These are phyloP conservation scores for Lepidurus arcticus DNA, from an alignment of 1,140 invertebrate genomes.

Conservation along the genomic window DNA sequence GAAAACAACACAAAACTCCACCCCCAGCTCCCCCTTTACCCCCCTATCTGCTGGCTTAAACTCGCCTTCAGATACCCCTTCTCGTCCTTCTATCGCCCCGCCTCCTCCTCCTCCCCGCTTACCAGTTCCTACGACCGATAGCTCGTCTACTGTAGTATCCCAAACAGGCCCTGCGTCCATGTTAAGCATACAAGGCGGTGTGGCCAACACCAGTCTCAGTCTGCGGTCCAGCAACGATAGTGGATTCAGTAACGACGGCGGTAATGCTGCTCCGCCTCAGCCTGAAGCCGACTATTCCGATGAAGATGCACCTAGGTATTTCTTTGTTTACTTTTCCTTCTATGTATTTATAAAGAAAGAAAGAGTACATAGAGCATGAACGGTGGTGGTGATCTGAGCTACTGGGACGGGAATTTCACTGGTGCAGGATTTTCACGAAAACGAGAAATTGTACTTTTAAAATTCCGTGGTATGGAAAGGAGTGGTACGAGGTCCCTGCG, in stretches of 20 bases:
- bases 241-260: constrained; percentile 73
- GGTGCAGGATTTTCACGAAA: constrained; percentile 14
- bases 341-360: constrained; percentile 21
- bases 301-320: constrained; percentile 69
- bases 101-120: constrained; percentile 34
- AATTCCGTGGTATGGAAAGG: constrained; percentile 1
- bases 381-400: constrained; percentile 28
- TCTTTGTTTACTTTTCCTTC: constrained; percentile 8
- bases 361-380: constrained; percentile 25
- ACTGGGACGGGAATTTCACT: constrained; percentile 33
- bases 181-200: constrained; percentile 27
- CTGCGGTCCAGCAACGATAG: constrained; percentile 85
- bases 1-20: constrained; percentile 44
- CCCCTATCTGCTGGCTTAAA: constrained; percentile 42
- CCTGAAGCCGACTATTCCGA: constrained; percentile 85
- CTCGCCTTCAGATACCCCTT: constrained; percentile 32
- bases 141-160: constrained; percentile 34
- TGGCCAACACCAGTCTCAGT: constrained; percentile 37
- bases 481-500: background rate
- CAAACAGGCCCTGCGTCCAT: constrained; percentile 32
- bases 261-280: constrained; percentile 59
- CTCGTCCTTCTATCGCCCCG: constrained; percentile 27
- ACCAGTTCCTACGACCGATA: constrained; percentile 35
- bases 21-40: constrained; percentile 41
- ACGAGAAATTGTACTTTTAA: constrained; percentile 36